Percentiles rank a stretch among this genome's conserved stretches.
phyloP scores from a whole-genome alignment of 1,140 invertebrate species.

The Ylistrum balloti region DNA sequence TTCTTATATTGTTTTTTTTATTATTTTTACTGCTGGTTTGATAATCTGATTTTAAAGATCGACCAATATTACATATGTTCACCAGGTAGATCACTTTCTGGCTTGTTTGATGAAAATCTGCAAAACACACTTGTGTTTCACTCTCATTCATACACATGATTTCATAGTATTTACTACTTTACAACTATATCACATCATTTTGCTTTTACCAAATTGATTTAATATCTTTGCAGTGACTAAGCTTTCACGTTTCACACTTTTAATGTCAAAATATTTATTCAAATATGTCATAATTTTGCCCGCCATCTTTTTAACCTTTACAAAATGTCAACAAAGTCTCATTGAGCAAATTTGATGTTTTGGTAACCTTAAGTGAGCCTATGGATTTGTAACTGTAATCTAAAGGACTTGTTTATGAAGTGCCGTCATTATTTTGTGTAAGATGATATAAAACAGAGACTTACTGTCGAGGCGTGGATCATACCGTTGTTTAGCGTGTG shows the following conservation, averaged over 20 bases:
- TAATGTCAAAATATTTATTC: slow-evolving; percentile 4
- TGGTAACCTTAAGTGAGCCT: not conserved
- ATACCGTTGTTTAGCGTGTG: not conserved
- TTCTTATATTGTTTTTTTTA: no score
- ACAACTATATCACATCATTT: not conserved
- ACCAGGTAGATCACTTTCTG: no score
- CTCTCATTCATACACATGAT: not conserved
- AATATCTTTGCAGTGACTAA: not conserved
- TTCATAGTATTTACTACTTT: not conserved
- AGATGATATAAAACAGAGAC: not conserved
- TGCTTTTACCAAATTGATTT: not conserved
- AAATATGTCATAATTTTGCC: slow-evolving; percentile 22
- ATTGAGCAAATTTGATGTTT: not conserved
- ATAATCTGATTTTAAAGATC: no score
- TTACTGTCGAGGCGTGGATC: not conserved
- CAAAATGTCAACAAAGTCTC: not conserved
- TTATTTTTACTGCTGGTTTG: no score
- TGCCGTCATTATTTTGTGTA: not conserved
- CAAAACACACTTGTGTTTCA: not conserved
- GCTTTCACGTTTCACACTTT: not conserved
- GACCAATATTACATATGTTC: no score
- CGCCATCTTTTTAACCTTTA: not conserved
- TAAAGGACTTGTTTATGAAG: not conserved
- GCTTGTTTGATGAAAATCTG: no score
- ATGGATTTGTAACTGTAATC: not conserved